Evolutionary conservation across 2,888 invertebrate species (phyloP), one percentile per base, ranked within the genome.

Genomic region (Phengaris arion): DNA sequence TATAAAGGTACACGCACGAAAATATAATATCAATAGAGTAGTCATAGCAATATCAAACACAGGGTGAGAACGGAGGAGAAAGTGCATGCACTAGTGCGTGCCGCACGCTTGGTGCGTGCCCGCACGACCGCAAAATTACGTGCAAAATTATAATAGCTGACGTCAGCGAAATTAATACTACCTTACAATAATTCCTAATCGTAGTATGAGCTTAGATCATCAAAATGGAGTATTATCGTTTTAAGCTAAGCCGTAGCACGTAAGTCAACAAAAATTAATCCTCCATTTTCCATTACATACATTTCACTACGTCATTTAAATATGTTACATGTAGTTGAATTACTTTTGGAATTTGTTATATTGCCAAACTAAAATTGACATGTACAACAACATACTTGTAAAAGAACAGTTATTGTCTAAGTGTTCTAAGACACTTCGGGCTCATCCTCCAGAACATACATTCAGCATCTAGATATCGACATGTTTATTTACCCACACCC

Each of bases 401-500:
- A 13, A 48, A 69, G 12, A 9, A 69, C n/a, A 7, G n/a, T 59
- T 15, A 48, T 59, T 15, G n/a, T 48, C 48, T 8, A 22, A 22
- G 22, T 0, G 22, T 22, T 22, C 22, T 22, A 15, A 69, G 59
- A 64, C 64, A 70, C 6, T 45, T 46, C 59, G 22, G 59, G 10
- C 10, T 22, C 64, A 64, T 64, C 22, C 59, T 10, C 48, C 48
- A 69, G 6, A 6, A 69, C 48, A 46, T 68, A 13, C 68, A 48
- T 3, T 48, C 48, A 69, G 2, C 48, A 51, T 48, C 51, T 51
- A 70, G 48, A 70, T 85, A 83, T 83, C 77, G 82, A 80, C 81
- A 82, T 77, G 80, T 81, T 64, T 79, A 88, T 86, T 86, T 70
- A 22, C 54, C 48, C 52, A 55, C 57, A 70, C 48, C 84, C 80